Conservation (phyloP, 2,888 invertebrate genomes). For the Agrotis clavis region DNA sequence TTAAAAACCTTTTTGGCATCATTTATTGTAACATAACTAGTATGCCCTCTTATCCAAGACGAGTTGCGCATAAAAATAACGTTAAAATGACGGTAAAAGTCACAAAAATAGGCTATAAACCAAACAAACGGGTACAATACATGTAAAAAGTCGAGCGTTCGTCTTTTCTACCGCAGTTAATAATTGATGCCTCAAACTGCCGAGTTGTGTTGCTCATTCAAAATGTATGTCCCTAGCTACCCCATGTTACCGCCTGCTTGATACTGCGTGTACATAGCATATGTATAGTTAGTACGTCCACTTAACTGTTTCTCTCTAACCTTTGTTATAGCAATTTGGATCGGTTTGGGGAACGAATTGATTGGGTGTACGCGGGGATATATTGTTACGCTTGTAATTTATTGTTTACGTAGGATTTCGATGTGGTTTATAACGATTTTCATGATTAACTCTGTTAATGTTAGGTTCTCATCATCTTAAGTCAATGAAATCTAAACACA, state of each 20-base stretch:
- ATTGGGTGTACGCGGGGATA: slow-evolving; percentile 70
- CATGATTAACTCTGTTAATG: neutral
- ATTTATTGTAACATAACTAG: slow-evolving; percentile 67
- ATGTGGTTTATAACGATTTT: slow-evolving; percentile 26
- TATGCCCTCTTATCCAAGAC: slow-evolving; percentile 63
- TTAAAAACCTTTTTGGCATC: slow-evolving; percentile 40
- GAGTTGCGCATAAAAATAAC: slow-evolving; percentile 80
- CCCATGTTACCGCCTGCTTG: slow-evolving; percentile 87
- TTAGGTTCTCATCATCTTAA: neutral
- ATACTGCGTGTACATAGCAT: slow-evolving; percentile 73
- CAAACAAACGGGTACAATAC: slow-evolving; percentile 83
- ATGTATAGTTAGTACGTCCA: slow-evolving; percentile 71
- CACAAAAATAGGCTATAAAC: slow-evolving; percentile 87
- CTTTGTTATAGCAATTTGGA: slow-evolving; percentile 75
- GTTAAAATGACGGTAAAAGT: slow-evolving; percentile 82
- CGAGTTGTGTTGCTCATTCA: slow-evolving; percentile 90
- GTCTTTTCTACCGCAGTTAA: slow-evolving; percentile 87
- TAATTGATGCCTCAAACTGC: slow-evolving; percentile 90
- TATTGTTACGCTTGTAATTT: slow-evolving; percentile 66
- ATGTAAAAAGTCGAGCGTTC: slow-evolving; percentile 86
- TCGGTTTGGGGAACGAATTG: slow-evolving; percentile 73
- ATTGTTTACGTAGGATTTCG: slow-evolving; percentile 29
- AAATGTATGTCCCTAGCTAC: slow-evolving; percentile 87
- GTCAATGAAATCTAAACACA: neutral
- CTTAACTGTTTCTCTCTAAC: slow-evolving; percentile 72